Percentiles rank a stretch among this genome's conserved stretches.
Evolutionary conservation across 1,140 invertebrate genomes (phyloP).

Genomic region (Micrasema minimum): DNA sequence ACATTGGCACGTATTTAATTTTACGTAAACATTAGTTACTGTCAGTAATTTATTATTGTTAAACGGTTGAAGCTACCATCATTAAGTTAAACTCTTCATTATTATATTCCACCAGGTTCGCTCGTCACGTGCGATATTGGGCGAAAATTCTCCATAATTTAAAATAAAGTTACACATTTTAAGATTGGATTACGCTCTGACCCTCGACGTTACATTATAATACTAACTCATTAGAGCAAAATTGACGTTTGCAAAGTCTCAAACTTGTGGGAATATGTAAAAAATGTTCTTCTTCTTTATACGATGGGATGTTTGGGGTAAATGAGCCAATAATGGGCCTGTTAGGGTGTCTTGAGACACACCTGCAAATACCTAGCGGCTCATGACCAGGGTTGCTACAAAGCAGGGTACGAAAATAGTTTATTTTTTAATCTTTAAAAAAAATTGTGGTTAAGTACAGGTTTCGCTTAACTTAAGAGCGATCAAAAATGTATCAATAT

Average conservation of each 20-base stretch:
- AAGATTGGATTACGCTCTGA: background rate
- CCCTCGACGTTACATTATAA: too few species aligned
- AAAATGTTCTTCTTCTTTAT: background rate
- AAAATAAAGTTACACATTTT: slow-evolving; percentile 3
- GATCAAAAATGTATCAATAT: background rate
- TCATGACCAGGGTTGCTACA: background rate
- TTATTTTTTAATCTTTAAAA: background rate
- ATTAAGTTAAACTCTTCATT: too few species aligned
- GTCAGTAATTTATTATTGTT: too few species aligned
- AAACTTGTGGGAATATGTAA: slow-evolving; percentile 32
- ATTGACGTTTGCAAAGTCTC: slow-evolving; percentile 1
- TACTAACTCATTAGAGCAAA: slow-evolving; percentile 8
- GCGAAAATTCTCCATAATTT: slow-evolving; percentile 36
- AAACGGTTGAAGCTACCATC: too few species aligned
- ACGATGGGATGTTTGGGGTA: slow-evolving; percentile 34
- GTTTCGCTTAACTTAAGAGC: background rate
- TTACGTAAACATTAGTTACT: too few species aligned
- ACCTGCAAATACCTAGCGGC: slow-evolving; percentile 21
- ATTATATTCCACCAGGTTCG: background rate
- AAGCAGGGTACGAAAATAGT: background rate
- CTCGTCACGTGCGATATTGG: slow-evolving; percentile 44
- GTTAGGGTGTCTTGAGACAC: slow-evolving; percentile 5
- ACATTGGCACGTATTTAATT: too few species aligned
- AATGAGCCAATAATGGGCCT: slow-evolving; percentile 50
- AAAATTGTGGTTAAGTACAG: background rate